Conservation (phyloP, 64 coral and sea anemone genomes). For the Porites australiensis region DNA sequence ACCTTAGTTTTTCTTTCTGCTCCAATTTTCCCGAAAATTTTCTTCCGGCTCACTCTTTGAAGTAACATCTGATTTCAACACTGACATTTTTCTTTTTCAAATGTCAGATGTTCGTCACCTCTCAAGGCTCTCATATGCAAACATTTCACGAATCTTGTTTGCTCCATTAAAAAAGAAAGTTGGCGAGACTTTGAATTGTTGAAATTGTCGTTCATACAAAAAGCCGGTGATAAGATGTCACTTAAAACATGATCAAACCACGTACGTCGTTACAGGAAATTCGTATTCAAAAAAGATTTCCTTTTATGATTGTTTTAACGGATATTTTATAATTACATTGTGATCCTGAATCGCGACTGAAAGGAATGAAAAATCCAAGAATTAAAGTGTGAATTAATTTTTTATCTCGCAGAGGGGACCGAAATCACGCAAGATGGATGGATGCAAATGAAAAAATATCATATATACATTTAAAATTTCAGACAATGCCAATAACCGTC, state of each 20-base stretch:
- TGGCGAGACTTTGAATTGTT: slow-evolving; percentile 12
- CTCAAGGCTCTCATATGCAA: background rate
- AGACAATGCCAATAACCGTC: too few relatives aligned
- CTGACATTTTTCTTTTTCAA: slow-evolving; percentile 35
- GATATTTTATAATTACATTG: background rate
- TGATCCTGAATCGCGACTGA: too few relatives aligned
- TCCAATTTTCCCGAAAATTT: background rate
- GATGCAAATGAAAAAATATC: too few relatives aligned
- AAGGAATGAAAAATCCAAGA: too few relatives aligned
- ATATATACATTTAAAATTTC: too few relatives aligned
- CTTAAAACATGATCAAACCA: background rate
- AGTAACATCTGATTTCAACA: slow-evolving; percentile 38
- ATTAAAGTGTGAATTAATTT: too few relatives aligned
- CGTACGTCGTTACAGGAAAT: slow-evolving; percentile 8
- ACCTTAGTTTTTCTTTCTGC: background rate
- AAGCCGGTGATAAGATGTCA: slow-evolving; percentile 33
- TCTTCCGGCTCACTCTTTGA: background rate
- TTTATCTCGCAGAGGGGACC: too few relatives aligned
- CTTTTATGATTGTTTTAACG: background rate
- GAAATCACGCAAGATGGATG: too few relatives aligned
- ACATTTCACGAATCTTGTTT: slow-evolving; percentile 49
- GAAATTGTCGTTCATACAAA: slow-evolving; percentile 1
- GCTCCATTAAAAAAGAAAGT: slow-evolving; percentile 47
- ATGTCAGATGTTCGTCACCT: slow-evolving; percentile 4
- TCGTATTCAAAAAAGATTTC: background rate